A percentile compares a stretch with the other conserved stretches of the same genome.
Evolutionary conservation across 2,888 invertebrate species (phyloP).

Genomic region (Rhopalosiphum nymphaeae): DNA sequence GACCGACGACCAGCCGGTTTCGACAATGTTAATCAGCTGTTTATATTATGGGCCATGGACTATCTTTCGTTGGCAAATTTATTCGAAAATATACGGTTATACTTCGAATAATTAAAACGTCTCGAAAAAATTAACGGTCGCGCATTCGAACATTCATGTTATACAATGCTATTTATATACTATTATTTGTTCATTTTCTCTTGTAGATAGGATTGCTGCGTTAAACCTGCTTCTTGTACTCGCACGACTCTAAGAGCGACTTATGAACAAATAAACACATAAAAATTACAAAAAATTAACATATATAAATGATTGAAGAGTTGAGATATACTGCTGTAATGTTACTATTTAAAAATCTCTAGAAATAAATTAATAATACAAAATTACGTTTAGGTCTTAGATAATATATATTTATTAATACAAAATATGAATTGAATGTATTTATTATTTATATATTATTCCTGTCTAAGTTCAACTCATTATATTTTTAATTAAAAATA

Average conservation of each 20-base stretch:
- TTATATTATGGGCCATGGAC: background rate
- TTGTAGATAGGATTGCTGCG: background rate
- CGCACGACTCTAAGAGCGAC: background rate
- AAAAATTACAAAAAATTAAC: background rate
- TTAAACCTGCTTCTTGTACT: background rate
- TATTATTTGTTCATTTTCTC: background rate
- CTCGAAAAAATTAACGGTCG: background rate
- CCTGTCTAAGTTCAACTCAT: background rate
- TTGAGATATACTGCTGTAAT: background rate
- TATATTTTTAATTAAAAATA: background rate
- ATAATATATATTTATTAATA: background rate
- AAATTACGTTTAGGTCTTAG: background rate
- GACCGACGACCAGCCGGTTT: background rate
- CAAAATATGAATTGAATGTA: background rate
- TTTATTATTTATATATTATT: background rate
- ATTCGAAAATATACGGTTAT: background rate
- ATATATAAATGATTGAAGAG: background rate
- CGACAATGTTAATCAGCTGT: conserved; percentile 2
- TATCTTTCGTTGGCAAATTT: background rate
- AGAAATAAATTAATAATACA: background rate
- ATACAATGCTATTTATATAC: background rate
- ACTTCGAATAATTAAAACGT: background rate
- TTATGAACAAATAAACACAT: background rate
- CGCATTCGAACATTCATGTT: background rate
- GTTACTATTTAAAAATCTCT: background rate